These are phyloP conservation scores for Camponotus vicinus DNA, from an alignment of 1,140 invertebrate species.

Conservation along the genomic window DNA sequence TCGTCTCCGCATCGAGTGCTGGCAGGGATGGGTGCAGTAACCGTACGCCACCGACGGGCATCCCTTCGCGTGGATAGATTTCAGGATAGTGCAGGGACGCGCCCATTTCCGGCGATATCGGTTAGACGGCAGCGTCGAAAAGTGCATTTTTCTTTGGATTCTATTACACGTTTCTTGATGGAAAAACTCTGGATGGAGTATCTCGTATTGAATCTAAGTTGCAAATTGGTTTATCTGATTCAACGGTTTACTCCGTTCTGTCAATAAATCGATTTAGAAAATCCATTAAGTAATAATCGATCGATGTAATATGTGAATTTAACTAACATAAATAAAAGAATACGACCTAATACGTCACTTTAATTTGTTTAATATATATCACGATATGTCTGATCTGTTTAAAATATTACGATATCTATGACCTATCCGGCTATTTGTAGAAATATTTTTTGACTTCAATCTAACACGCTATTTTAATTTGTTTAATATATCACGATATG, in stretches of 20 bases:
- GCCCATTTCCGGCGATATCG: slow-evolving; percentile 51
- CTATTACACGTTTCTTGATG: neutral
- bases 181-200: neutral
- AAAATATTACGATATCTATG: neutral
- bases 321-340: neutral
- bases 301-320: neutral
- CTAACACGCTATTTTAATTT: neutral
- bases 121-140: slow-evolving; percentile 39
- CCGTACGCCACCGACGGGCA: slow-evolving; percentile 19
- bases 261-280: neutral
- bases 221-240: neutral
- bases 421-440: too few species aligned
- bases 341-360: neutral
- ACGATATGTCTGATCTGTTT: too few species aligned
- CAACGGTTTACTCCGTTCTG: neutral
- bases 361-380: too few species aligned
- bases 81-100: slow-evolving; percentile 46
- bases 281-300: neutral
- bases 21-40: slow-evolving; percentile 35
- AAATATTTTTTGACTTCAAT: neutral
- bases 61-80: slow-evolving; percentile 54
- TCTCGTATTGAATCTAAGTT: neutral
- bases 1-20: slow-evolving; percentile 51
- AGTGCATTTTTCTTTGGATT: slow-evolving; percentile 31
- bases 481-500: too few species aligned